Evolutionary conservation across 2,888 invertebrate species (phyloP).

Genomic region (Cenopis cana): DNA sequence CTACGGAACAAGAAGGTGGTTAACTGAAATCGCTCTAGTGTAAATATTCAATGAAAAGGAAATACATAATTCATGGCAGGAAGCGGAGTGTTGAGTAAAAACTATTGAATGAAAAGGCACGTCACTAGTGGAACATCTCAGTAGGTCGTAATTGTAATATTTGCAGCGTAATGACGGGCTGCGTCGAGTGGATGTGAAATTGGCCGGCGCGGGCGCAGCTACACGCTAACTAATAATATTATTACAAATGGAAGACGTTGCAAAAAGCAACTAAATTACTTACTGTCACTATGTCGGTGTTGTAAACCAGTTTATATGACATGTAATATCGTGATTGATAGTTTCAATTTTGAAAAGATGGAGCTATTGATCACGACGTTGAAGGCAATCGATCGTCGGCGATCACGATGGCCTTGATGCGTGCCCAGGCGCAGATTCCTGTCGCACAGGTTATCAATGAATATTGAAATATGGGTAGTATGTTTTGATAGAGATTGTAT

Average conservation of each 20-base stretch:
- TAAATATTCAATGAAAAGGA: conserved; percentile 46
- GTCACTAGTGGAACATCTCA: conserved; percentile 46
- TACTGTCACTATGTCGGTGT: conserved; percentile 38
- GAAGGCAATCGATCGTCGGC: conserved; percentile 13
- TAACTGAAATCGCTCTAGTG: conserved; percentile 32
- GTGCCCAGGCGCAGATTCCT: not conserved
- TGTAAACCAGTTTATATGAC: conserved; percentile 28
- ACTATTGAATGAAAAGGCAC: conserved; percentile 47
- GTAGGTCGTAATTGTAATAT: conserved; percentile 47
- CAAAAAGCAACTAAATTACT: conserved; percentile 42
- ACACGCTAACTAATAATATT: conserved; percentile 45
- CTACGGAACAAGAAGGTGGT: conserved; percentile 14
- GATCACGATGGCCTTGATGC: conserved; percentile 14
- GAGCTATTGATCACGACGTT: conserved; percentile 12
- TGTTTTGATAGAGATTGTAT: too few species aligned
- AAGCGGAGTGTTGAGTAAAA: conserved; percentile 47
- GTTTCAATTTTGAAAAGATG: conserved; percentile 28
- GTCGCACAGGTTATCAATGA: not conserved
- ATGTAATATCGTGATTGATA: conserved; percentile 38
- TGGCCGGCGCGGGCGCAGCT: conserved; percentile 47
- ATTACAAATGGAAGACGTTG: conserved; percentile 42
- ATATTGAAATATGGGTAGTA: not conserved
- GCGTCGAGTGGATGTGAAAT: conserved; percentile 49
- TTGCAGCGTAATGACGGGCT: conserved; percentile 47
- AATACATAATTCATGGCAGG: conserved; percentile 49